These are phyloP conservation scores for Alectoris magna DNA, from an alignment of 2,797 vertebrate genomes.

Conservation along the genomic window DNA sequence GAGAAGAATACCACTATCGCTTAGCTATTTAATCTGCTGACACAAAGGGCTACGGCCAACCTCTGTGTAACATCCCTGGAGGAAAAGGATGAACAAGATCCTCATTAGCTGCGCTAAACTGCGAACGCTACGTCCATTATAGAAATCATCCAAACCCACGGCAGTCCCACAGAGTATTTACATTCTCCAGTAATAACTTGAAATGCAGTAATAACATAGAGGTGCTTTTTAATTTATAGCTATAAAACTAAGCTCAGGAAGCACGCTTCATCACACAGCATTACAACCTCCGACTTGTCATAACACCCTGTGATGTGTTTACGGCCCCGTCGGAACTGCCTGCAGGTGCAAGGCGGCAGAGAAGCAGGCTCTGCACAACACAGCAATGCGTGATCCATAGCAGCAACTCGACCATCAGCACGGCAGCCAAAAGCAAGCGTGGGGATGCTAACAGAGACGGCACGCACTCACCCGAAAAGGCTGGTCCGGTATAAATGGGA, in stretches of 20 bases:
- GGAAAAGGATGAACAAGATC: conserved; percentile 44
- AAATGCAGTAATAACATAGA: conserved; percentile 47
- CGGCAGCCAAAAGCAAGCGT: rapidly evolving
- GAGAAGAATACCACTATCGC: conserved; percentile 29
- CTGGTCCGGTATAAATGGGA: conserved; percentile 97
- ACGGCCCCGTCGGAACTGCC: background rate
- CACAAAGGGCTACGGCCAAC: background rate
- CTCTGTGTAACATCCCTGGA: background rate
- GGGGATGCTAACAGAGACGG: background rate
- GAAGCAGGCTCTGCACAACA: background rate
- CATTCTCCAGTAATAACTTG: conserved; percentile 41
- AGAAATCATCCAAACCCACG: background rate
- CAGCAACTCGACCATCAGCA: background rate
- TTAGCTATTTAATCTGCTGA: conserved; percentile 60
- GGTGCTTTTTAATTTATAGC: conserved; percentile 39
- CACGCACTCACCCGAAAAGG: conserved; percentile 93
- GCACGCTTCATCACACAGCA: background rate
- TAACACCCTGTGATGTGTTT: background rate
- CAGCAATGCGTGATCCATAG: background rate
- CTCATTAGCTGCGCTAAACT: conserved; percentile 22
- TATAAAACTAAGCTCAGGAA: conserved; percentile 60
- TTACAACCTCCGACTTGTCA: background rate
- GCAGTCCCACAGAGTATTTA: conserved; percentile 17
- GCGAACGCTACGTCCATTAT: background rate
- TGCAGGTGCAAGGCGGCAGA: background rate